Evolutionary conservation across 2,797 vertebrate species (phyloP).

Genomic region (Sebastes flavidus): DNA sequence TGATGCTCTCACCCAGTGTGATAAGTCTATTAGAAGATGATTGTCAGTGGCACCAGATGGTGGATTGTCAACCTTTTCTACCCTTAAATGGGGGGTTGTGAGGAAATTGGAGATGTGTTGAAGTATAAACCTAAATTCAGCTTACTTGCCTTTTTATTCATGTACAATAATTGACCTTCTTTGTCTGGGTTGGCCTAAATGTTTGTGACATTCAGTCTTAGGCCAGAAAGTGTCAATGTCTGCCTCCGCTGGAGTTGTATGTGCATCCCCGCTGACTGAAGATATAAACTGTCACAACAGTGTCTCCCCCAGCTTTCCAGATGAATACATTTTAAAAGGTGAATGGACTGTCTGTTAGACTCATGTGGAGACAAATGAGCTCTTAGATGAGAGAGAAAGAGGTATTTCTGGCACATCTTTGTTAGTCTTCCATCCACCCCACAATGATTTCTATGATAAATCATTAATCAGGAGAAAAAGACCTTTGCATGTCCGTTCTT

Average conservation of each 20-base stretch:
- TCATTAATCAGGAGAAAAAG: slow-evolving; percentile 10
- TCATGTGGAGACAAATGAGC: slow-evolving; percentile 6
- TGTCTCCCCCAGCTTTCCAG: slow-evolving; percentile 20
- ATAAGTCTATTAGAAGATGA: neutral
- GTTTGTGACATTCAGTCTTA: neutral
- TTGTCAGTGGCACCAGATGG: neutral
- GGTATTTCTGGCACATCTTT: neutral
- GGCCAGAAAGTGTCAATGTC: slow-evolving; percentile 3
- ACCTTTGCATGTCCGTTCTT: slow-evolving; percentile 17
- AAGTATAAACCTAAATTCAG: neutral
- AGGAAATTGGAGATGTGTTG: neutral
- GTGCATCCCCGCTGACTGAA: slow-evolving; percentile 20
- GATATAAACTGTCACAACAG: slow-evolving; percentile 24
- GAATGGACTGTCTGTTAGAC: slow-evolving; percentile 2
- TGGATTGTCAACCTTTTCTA: neutral
- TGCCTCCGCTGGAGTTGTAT: slow-evolving; percentile 1
- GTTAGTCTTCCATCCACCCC: neutral
- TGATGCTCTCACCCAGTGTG: neutral
- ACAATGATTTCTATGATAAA: neutral
- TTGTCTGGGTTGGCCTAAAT: neutral
- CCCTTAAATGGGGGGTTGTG: neutral
- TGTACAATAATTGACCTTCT: neutral
- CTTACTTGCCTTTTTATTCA: neutral
- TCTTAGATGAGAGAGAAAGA: neutral
- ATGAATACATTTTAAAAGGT: slow-evolving; percentile 28